A percentile compares a stretch with the other conserved stretches of the same genome.
These are phyloP conservation scores for Chelonoidis abingdonii DNA, from an alignment of 2,113 vertebrate genomes.

Conservation along the genomic window DNA sequence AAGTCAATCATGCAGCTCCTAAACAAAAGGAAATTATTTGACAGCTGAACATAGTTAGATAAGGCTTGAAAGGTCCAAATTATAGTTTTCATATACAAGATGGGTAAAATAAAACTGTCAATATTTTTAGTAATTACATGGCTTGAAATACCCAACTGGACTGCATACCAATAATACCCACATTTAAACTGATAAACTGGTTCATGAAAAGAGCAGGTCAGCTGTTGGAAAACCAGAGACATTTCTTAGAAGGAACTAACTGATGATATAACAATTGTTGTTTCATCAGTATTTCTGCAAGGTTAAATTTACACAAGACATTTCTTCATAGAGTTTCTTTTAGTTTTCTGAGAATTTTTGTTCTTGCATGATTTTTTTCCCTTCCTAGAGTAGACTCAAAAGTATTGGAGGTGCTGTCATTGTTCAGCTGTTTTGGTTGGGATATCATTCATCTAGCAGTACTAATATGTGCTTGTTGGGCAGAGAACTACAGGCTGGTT, in stretches of 20 bases:
- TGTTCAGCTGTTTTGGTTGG: neutral
- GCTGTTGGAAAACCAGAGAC: neutral
- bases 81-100: neutral
- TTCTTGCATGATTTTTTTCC: neutral
- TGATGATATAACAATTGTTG: neutral
- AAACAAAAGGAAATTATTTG: conserved; percentile 42
- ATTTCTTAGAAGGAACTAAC: neutral
- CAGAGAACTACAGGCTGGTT: neutral
- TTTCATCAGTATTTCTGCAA: neutral
- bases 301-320: neutral
- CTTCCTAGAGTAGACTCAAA: neutral
- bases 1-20: conserved; percentile 45
- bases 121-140: neutral
- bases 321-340: neutral
- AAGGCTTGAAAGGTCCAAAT: neutral
- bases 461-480: neutral
- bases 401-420: neutral
- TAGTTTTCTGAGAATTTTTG: neutral
- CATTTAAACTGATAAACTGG: neutral
- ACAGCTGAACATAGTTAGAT: neutral
- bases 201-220: neutral
- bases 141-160: neutral
- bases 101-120: neutral
- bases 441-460: neutral
- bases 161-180: neutral